Evolutionary conservation across 2,888 invertebrate species (phyloP).

Genomic region (Diarsia dahlii): DNA sequence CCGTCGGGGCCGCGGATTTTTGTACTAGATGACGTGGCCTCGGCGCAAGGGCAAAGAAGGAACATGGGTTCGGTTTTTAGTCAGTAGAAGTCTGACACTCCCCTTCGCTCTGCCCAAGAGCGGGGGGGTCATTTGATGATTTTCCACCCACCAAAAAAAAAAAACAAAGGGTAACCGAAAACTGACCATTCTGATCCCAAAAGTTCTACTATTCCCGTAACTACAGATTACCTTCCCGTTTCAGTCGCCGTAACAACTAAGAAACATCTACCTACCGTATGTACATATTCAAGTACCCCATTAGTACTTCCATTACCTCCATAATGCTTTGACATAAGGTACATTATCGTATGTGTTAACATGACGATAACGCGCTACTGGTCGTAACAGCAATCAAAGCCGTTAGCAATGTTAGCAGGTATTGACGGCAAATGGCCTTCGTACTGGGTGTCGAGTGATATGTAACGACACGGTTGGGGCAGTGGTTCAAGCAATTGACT

Average conservation of each 20-base stretch:
- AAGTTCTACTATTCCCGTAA: not conserved
- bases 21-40: no score
- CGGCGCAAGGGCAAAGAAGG: no score
- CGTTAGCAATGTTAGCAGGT: constrained; percentile 33
- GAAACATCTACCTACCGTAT: constrained; percentile 1
- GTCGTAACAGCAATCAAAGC: constrained; percentile 33
- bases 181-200: not conserved
- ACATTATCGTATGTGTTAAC: constrained; percentile 40
- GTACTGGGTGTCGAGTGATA: constrained; percentile 18
- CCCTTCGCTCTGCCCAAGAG: no score
- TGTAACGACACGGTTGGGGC: no score
- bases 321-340: constrained; percentile 1
- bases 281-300: constrained; percentile 26
- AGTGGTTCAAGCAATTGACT: no score
- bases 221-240: not conserved
- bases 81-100: no score
- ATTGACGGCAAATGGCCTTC: constrained; percentile 15
- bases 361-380: constrained; percentile 28
- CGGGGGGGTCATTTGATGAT: no score
- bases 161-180: no score
- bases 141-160: no score
- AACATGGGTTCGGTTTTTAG: no score
- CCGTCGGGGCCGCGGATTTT: no score
- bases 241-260: not conserved
- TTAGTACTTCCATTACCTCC: constrained; percentile 35